Base-by-base conservation (phyloP, 2,113 vertebrate genomes). In the Trachemys scripta region DNA sequence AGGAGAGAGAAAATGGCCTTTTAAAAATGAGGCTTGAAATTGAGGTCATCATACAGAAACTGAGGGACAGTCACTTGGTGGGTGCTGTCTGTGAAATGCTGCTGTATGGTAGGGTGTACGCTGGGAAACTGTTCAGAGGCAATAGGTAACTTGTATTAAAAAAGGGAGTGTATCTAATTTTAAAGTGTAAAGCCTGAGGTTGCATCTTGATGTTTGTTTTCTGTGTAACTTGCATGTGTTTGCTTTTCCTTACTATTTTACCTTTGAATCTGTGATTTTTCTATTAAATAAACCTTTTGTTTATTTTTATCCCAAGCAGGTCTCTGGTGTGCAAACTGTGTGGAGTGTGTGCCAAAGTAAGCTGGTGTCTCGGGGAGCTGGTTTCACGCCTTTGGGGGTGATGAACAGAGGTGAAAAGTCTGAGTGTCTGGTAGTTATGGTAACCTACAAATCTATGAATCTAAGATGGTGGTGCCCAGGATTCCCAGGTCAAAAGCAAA, bases 401-500 rank as follows among this genome's bases (percentile, higher is more conserved):
- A 62, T 62, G 59, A 31, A 62, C 29, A 16, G 59, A 35, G 13
- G 59, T 62, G 29, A 62, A 72, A 38, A 72, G 65, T 72, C 19
- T 38, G 65, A n/a, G 31, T 35, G 62, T 69, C 59, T 65, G 31
- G 62, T n/a, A 69, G 62, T 35, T 69, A 62, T 7, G 27, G 59
- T 31, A 62, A 62, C 31, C 59, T 62, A 59, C 25, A 17, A 65
- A 65, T 31, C 14, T 65, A 65, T 35, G 31, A 65, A 29, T 50
- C 85, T 80, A 76, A 2, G 49, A 9, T 5, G 45, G 51, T 89
- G 45, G 82, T 87, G 93, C 31, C 56, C 45, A 87, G 16, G 3
- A 69, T 90, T 91, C 89, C 89, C 85, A 95, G 3, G n/a, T 90
- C 79, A 95, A 85, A 96, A 95, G 38, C 49, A 19, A 19, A 17